phyloP scores from a whole-genome alignment of 2,797 vertebrate genomes.

The Apodemus agrarius region DNA sequence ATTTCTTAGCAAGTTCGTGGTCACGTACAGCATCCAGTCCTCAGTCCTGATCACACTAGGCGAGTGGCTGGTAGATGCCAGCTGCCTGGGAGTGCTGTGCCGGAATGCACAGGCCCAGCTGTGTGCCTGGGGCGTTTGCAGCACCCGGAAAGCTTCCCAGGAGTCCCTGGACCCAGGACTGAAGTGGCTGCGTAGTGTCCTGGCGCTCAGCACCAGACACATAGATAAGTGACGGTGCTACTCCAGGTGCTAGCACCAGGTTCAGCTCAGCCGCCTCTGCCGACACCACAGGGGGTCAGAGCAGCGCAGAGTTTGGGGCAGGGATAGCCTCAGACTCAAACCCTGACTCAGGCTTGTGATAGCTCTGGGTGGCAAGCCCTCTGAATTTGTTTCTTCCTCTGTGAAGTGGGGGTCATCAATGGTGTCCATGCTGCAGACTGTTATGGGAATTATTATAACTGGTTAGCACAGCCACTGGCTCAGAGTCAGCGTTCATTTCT shows the following conservation, averaged over 20 bases:
- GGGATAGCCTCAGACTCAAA: neutral
- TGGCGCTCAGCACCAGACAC: neutral
- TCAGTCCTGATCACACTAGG: neutral
- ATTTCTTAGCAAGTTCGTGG: neutral
- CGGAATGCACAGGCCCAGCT: neutral
- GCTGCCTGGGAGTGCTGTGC: neutral
- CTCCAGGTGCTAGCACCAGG: neutral
- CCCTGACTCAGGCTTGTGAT: neutral
- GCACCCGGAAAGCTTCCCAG: neutral
- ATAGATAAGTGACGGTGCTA: neutral
- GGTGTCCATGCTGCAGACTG: neutral
- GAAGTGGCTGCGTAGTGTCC: neutral
- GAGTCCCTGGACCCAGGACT: neutral
- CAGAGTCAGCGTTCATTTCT: neutral
- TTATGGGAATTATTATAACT: neutral
- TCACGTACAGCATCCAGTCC: neutral
- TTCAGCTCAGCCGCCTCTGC: neutral
- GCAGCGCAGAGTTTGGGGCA: neutral
- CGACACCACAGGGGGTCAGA: neutral
- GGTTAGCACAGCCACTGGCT: neutral
- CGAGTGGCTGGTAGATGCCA: neutral
- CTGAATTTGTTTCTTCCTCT: slow-evolving; percentile 8
- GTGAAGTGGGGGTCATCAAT: neutral
- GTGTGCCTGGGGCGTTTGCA: neutral
- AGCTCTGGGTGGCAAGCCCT: neutral